These are phyloP conservation scores for Pseudocheirus occidentalis DNA, from an alignment of 2,797 vertebrate genomes.

Conservation along the genomic window DNA sequence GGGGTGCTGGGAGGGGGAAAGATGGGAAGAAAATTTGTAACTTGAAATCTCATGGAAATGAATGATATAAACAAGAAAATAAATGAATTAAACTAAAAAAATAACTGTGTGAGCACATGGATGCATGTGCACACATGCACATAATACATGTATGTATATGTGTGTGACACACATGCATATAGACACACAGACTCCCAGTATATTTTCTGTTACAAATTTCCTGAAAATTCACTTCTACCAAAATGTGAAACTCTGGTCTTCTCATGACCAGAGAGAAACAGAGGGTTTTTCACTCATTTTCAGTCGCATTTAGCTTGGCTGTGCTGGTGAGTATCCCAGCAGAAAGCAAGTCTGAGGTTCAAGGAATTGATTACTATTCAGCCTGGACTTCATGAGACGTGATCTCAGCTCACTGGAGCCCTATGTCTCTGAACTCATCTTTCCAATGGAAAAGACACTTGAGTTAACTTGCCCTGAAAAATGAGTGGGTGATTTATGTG, in stretches of 20 bases:
- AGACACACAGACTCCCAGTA: conserved; percentile 13
- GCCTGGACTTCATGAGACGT: conserved; percentile 67
- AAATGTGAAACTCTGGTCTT: conserved; percentile 36
- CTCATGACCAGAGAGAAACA: neutral
- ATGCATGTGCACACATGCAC: too few species aligned
- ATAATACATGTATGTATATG: too few species aligned
- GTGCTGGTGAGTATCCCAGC: conserved; percentile 63
- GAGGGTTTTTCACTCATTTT: conserved; percentile 5
- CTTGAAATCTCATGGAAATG: too few species aligned
- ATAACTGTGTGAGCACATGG: rapidly evolving
- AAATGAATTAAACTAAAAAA: too few species aligned
- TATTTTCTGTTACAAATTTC: conserved; percentile 40
- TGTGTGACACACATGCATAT: too few species aligned
- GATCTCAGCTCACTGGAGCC: conserved; percentile 73
- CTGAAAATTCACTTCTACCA: conserved; percentile 68
- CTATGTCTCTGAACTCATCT: conserved; percentile 55
- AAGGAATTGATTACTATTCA: conserved; percentile 71
- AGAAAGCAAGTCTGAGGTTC: conserved; percentile 66
- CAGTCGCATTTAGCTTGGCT: conserved; percentile 63
- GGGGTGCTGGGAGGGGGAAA: too few species aligned
- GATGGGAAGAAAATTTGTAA: too few species aligned
- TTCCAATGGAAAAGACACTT: conserved; percentile 69
- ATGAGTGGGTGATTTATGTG: conserved; percentile 20
- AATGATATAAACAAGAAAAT: too few species aligned
- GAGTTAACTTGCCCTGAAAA: conserved; percentile 13